Conservation (phyloP, 2,797 vertebrate species). For the Leptoclinus maculatus region DNA sequence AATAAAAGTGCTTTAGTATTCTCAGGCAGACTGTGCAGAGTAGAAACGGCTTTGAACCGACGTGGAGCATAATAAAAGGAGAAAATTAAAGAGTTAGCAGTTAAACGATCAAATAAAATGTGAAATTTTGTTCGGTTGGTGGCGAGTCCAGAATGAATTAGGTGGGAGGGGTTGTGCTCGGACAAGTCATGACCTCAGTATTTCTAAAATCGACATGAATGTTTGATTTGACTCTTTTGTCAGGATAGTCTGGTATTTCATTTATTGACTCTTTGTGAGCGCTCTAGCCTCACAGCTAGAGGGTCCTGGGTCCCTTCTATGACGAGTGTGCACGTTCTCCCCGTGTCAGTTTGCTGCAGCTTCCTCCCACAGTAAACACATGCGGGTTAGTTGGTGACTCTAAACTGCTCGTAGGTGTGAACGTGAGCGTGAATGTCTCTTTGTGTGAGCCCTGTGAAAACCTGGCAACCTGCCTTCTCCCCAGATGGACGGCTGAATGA, state of each 20-base stretch:
- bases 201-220: constrained; percentile 7
- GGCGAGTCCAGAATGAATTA: not conserved
- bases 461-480: not conserved
- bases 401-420: not conserved
- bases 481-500: not conserved
- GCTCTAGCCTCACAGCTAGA: no score
- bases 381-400: not conserved
- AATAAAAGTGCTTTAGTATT: not conserved
- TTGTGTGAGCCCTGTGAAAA: not conserved
- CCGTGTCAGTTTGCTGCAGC: not conserved
- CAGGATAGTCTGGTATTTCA: not conserved
- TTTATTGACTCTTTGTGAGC: constrained; percentile 1
- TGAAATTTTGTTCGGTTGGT: not conserved
- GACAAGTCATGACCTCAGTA: constrained; percentile 4
- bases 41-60: no score
- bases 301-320: not conserved
- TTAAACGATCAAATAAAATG: not conserved
- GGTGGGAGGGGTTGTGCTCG: not conserved
- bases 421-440: not conserved
- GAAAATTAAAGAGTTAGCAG: no score
- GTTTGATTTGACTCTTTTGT: not conserved
- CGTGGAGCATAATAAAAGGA: not conserved
- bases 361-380: not conserved
- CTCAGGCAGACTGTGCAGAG: no score
- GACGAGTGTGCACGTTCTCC: no score